Conservation (phyloP, 1,140 invertebrate species). For the Oncopodura yosiiana region DNA sequence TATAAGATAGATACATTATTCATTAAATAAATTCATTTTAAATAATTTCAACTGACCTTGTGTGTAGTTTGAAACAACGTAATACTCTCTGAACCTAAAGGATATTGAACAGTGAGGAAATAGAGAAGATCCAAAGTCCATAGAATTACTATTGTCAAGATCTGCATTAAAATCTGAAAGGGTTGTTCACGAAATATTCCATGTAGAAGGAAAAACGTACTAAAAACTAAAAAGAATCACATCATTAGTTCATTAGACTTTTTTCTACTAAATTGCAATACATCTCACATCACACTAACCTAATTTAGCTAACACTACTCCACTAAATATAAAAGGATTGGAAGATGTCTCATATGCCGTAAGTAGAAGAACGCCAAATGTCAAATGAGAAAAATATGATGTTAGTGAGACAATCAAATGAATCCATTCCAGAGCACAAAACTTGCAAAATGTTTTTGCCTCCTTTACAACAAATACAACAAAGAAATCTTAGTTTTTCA, state of each 20-base stretch:
- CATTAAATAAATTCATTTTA: not conserved
- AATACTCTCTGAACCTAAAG: not conserved
- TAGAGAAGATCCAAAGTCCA: slow-evolving; percentile 19
- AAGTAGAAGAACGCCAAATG: not conserved
- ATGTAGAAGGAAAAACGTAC: slow-evolving; percentile 8
- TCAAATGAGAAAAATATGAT: slow-evolving; percentile 12
- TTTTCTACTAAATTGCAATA: too few relatives aligned
- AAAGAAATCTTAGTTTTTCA: too few relatives aligned
- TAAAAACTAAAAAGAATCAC: slow-evolving; percentile 8
- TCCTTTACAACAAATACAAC: too few relatives aligned
- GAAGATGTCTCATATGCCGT: slow-evolving; percentile 12
- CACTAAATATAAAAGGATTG: slow-evolving; percentile 13
- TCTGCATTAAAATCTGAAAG: slow-evolving; percentile 22
- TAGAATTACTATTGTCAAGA: slow-evolving; percentile 6
- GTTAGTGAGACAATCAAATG: slow-evolving; percentile 12
- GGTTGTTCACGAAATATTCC: slow-evolving; percentile 10
- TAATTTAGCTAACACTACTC: slow-evolving; percentile 18
- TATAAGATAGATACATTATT: not conserved
- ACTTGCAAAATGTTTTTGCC: slow-evolving; percentile 6
- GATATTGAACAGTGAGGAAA: not conserved
- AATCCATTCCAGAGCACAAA: slow-evolving; percentile 17
- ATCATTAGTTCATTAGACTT: too few relatives aligned
- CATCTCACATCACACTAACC: not conserved
- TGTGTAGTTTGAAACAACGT: not conserved
- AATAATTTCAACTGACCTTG: not conserved